These are phyloP conservation scores for Amazonetta brasiliensis DNA, from an alignment of 2,797 vertebrate genomes.

Conservation along the genomic window DNA sequence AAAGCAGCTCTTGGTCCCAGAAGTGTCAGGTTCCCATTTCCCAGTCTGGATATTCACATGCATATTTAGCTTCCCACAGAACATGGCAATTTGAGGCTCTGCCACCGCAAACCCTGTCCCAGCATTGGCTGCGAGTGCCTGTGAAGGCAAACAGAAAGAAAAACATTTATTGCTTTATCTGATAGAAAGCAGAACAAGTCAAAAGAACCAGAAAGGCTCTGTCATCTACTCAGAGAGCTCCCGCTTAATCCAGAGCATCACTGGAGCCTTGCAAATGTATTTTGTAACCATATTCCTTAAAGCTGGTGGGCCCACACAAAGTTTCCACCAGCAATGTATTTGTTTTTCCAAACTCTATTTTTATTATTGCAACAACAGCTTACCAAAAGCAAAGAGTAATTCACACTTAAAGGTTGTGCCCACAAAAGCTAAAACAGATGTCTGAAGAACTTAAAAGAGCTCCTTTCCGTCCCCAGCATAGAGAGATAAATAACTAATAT, in stretches of 20 bases:
- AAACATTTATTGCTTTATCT: neutral
- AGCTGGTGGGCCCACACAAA: neutral
- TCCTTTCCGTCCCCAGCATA: accelerated
- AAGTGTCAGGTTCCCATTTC: conserved; percentile 95
- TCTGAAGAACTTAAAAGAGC: neutral
- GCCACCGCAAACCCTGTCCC: conserved; percentile 93
- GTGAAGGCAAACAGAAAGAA: neutral
- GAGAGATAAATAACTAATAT: neutral
- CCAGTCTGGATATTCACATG: conserved; percentile 97
- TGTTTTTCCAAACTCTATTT: neutral
- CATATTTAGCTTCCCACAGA: conserved; percentile 98
- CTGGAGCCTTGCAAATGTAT: neutral
- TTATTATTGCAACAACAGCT: neutral
- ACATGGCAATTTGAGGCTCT: conserved; percentile 97
- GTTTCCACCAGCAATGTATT: neutral
- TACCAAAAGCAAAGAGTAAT: neutral
- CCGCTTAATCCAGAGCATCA: neutral
- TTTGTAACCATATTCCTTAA: neutral
- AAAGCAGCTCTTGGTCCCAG: conserved; percentile 90
- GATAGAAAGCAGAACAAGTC: neutral
- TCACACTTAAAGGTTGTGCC: neutral
- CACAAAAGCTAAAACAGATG: neutral
- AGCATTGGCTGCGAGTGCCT: conserved; percentile 94
- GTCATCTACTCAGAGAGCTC: neutral
- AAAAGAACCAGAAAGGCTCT: neutral